Percentiles rank a stretch among this genome's conserved stretches.
phyloP scores from a whole-genome alignment of 1,140 invertebrate genomes.

The Bemisia tabaci region DNA sequence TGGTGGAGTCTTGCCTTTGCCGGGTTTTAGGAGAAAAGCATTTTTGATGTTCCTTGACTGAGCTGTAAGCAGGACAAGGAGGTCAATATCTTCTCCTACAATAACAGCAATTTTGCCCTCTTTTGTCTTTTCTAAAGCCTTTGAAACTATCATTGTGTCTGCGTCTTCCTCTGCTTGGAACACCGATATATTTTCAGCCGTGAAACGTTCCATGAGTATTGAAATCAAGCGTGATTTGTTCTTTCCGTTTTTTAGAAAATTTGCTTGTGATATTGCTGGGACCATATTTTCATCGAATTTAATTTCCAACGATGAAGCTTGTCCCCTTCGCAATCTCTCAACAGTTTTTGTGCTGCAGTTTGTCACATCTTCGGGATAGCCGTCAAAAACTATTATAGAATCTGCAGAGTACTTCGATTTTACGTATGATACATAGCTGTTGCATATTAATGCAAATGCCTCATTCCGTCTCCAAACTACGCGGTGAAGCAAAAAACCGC shows the following conservation, averaged over 20 bases:
- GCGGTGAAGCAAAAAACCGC: conserved; percentile 19
- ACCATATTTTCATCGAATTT: conserved; percentile 10
- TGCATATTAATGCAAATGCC: conserved; percentile 13
- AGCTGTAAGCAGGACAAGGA: too few relatives aligned
- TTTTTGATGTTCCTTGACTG: too few relatives aligned
- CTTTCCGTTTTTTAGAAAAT: too few relatives aligned
- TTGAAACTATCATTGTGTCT: conserved; percentile 16
- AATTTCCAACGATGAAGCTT: background rate
- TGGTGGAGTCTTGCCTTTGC: conserved; percentile 8
- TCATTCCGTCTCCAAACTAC: conserved; percentile 17
- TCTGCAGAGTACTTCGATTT: conserved; percentile 12
- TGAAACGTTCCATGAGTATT: conserved; percentile 4
- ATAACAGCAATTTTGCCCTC: too few relatives aligned
- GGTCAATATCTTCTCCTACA: too few relatives aligned
- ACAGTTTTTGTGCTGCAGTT: conserved; percentile 8
- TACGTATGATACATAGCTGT: conserved; percentile 17
- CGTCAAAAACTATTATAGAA: conserved; percentile 18
- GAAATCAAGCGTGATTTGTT: conserved; percentile 11
- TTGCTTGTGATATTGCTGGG: conserved; percentile 6
- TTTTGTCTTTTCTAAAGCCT: conserved; percentile 11
- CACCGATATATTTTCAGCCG: conserved; percentile 2
- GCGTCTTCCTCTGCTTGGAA: conserved; percentile 14
- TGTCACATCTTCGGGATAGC: conserved; percentile 12
- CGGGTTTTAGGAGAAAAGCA: conserved; percentile 2
- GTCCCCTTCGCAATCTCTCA: background rate